A percentile compares a stretch with the other conserved stretches of the same genome.
Conservation (phyloP, 2,113 vertebrate species). For the Ceratotherium simum region DNA sequence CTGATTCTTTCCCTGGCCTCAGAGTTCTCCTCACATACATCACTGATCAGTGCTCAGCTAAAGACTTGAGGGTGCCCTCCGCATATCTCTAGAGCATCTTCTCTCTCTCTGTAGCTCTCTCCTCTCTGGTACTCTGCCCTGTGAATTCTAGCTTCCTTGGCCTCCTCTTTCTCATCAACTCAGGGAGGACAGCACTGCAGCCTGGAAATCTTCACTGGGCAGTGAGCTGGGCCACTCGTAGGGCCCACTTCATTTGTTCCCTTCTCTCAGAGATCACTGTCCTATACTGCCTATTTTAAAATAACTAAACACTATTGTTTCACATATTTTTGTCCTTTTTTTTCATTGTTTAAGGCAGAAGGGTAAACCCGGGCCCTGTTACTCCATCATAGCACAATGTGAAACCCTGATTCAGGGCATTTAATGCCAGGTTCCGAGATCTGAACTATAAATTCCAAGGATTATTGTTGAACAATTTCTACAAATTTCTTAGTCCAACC, state of each 20-base stretch:
- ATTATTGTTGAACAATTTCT: neutral
- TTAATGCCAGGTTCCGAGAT: neutral
- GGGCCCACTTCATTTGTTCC: neutral
- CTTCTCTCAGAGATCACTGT: neutral
- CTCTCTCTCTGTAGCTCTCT: neutral
- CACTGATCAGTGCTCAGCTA: neutral
- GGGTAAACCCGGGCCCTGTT: neutral
- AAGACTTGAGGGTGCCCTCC: neutral
- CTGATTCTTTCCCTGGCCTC: neutral
- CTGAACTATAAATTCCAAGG: slow-evolving; percentile 36
- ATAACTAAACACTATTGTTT: neutral
- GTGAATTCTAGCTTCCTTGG: neutral
- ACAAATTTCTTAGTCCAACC: slow-evolving; percentile 24
- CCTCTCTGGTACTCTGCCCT: neutral
- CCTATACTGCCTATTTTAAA: neutral
- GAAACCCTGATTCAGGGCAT: neutral
- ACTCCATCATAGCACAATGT: neutral
- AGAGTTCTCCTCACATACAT: neutral
- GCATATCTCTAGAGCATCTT: neutral
- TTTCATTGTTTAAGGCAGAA: neutral
- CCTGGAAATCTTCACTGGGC: neutral
- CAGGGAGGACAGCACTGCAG: too few species aligned
- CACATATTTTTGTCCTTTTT: neutral
- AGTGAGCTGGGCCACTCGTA: neutral
- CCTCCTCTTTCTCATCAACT: neutral